Evolutionary conservation across 2,113 vertebrate genomes (phyloP).

Genomic region (Pseudopipra pipra): DNA sequence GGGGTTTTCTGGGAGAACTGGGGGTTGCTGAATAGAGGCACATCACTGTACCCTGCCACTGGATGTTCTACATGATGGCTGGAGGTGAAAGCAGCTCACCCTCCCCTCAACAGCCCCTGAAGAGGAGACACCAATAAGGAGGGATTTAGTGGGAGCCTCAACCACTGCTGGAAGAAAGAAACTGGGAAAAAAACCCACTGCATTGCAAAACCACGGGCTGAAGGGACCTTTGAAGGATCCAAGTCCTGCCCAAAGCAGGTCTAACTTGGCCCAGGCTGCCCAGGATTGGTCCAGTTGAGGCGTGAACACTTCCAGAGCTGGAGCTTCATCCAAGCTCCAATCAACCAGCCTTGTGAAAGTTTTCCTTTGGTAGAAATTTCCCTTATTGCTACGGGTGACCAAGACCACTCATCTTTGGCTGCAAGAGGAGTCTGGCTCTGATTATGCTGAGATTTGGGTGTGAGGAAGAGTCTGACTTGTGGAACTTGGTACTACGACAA

Average conservation of each 20-base stretch:
- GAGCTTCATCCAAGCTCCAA: background rate
- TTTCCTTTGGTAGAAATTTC: background rate
- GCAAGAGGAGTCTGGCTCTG: background rate
- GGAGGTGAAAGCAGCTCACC: background rate
- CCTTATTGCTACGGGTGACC: background rate
- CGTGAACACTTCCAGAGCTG: background rate
- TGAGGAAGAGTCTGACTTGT: background rate
- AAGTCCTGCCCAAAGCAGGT: background rate
- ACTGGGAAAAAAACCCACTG: background rate
- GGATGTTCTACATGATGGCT: background rate
- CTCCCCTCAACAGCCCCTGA: background rate
- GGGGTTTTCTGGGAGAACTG: background rate
- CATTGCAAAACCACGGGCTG: background rate
- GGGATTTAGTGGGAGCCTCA: background rate
- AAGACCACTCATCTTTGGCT: background rate
- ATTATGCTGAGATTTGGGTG: background rate
- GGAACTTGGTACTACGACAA: background rate
- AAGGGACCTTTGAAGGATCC: background rate
- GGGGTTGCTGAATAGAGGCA: background rate
- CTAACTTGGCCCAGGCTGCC: background rate
- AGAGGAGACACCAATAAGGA: background rate
- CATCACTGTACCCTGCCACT: background rate
- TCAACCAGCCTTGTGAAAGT: background rate
- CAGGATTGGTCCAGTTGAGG: background rate
- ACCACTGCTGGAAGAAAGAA: background rate